Conservation (phyloP, 2,113 vertebrate species). For the Notarius lentiginosus region DNA sequence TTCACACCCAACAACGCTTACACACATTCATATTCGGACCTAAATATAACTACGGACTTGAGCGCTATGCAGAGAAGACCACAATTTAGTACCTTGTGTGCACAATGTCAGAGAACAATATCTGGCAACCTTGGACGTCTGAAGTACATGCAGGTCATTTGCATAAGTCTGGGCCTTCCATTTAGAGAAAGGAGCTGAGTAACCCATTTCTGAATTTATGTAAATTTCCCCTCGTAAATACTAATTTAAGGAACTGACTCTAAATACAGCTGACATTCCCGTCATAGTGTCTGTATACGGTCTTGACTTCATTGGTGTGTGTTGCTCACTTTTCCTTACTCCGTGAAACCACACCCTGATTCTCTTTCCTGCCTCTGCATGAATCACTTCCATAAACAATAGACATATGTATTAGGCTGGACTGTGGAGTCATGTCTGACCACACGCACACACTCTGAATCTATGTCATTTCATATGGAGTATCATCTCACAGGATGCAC, state of each 20-base stretch:
- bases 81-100: not conserved
- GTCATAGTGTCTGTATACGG: not conserved
- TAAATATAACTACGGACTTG: not conserved
- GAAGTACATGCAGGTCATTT: not conserved
- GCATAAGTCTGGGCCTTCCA: not conserved
- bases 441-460: constrained; percentile 2
- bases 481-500: not conserved
- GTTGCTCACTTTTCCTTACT: not conserved
- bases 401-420: constrained; percentile 1
- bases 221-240: not conserved
- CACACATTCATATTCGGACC: not conserved
- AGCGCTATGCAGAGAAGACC: not conserved
- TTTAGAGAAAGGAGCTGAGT: not conserved
- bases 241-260: not conserved
- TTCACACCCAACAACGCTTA: not conserved
- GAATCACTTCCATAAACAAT: constrained; percentile 21
- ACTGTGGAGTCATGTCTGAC: not conserved
- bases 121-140: not conserved
- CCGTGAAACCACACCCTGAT: not conserved
- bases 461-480: not conserved
- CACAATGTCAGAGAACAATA: not conserved
- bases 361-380: not conserved
- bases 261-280: not conserved
- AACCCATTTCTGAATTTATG: not conserved
- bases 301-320: not conserved